phyloP scores from a whole-genome alignment of 2,888 invertebrate genomes.

The Drosophila quasianomalipes region DNA sequence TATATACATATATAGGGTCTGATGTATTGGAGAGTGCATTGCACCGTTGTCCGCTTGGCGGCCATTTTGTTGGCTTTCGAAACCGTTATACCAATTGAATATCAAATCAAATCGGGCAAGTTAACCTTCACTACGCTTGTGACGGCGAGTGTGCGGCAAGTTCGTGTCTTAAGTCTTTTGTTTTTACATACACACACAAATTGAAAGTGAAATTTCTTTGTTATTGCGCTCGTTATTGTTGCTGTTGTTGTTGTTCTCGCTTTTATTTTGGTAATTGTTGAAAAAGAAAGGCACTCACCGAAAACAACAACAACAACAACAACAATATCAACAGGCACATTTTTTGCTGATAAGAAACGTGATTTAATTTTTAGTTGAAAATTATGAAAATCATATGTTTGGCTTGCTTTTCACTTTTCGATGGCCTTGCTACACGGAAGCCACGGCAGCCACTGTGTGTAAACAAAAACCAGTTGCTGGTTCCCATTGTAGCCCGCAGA shows the following conservation, averaged over 20 bases:
- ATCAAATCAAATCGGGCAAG: slow-evolving; percentile 70
- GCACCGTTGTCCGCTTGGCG: slow-evolving; percentile 52
- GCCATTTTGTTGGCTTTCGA: slow-evolving; percentile 72
- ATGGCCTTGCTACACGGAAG: slow-evolving; percentile 53
- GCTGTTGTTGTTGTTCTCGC: slow-evolving; percentile 44
- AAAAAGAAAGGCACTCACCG: slow-evolving; percentile 79
- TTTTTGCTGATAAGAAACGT: slow-evolving; percentile 74
- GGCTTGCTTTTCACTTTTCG: slow-evolving; percentile 68
- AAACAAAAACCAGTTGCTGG: slow-evolving; percentile 10
- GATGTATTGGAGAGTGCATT: slow-evolving; percentile 56
- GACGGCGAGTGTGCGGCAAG: slow-evolving; percentile 38
- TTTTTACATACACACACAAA: slow-evolving; percentile 62
- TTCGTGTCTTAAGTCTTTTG: slow-evolving; percentile 79
- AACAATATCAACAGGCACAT: slow-evolving; percentile 27
- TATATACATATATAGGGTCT: not conserved
- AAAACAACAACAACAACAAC: slow-evolving; percentile 18
- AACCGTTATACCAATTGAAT: slow-evolving; percentile 73
- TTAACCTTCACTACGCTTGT: slow-evolving; percentile 71
- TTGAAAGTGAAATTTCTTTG: slow-evolving; percentile 79
- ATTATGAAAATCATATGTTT: slow-evolving; percentile 74
- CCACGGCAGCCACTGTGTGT: slow-evolving; percentile 13
- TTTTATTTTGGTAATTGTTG: slow-evolving; percentile 75
- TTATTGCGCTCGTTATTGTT: slow-evolving; percentile 40
- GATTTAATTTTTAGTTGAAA: slow-evolving; percentile 76
- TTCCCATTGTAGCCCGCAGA: not conserved